Conservation (phyloP, 2,888 invertebrate species). For the Agrochola litura region DNA sequence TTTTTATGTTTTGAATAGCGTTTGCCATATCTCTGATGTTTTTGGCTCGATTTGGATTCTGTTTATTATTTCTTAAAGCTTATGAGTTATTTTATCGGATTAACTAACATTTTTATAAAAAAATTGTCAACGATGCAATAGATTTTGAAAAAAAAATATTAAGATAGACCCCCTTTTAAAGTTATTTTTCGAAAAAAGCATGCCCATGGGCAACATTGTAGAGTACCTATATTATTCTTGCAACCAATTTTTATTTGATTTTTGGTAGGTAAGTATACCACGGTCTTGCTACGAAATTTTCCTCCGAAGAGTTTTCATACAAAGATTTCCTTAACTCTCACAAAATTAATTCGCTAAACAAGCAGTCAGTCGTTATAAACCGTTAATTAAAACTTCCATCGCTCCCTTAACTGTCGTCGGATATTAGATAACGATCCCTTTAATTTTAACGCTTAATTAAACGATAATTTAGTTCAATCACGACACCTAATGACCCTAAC, state of each 20-base stretch:
- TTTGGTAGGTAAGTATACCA: background rate
- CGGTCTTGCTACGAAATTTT: too few species aligned
- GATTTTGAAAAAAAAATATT: too few species aligned
- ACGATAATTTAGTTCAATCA: slow-evolving; percentile 30
- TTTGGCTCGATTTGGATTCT: too few species aligned
- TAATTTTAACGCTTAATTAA: slow-evolving; percentile 22
- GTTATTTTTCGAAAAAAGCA: too few species aligned
- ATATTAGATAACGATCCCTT: slow-evolving; percentile 31
- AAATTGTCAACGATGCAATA: too few species aligned
- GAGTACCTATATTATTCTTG: background rate
- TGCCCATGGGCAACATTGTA: background rate
- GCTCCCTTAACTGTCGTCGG: slow-evolving; percentile 9
- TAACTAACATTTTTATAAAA: too few species aligned
- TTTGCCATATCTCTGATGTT: too few species aligned
- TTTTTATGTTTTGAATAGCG: too few species aligned
- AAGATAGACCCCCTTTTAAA: too few species aligned
- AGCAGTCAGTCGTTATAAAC: slow-evolving; percentile 6
- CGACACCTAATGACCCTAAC: slow-evolving; percentile 1
- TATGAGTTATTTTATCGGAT: too few species aligned
- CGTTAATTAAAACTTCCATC: slow-evolving; percentile 44
- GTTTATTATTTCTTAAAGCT: too few species aligned
- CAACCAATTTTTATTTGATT: background rate
- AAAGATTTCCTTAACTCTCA: background rate
- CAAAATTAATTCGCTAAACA: background rate
- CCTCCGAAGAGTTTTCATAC: background rate